Base-by-base conservation (phyloP, 37 sponge, comb jelly and placozoan species). In the Halisarca cf. caerulea region DNA sequence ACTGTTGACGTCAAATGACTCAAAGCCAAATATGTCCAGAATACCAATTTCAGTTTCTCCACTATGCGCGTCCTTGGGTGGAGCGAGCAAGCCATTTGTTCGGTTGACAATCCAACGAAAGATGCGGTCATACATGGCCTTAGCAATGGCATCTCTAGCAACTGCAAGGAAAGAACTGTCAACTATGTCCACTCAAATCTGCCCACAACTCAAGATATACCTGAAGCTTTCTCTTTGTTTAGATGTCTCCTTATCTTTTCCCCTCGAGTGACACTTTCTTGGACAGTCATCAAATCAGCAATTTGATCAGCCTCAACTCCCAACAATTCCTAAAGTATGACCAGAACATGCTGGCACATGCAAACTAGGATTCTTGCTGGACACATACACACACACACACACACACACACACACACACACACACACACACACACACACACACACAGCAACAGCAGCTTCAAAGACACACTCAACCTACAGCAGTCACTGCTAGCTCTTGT, bases 1-100 rank as follows among this genome's bases (percentile, higher is more conserved):
- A 45, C 85, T 84, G 88, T 94, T 94, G 53, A 36, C 27, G 4
- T 94, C 90, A 79, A 94, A 94, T 11, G 86, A 81, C 60, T 94
- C 95, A 89, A 94, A 94, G 2, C 95, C 95, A 89, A 94, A 94
- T 7, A 94, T 94, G 74, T 94, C 95, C 78, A 94, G 82, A 75
- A 94, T 94, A 4, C 95, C 92, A 71, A 94, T 94, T 62, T 94
- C 91, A 30, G 34, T 51, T 32, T 90, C 94, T 27, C 57, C 81
- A 2, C 36, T 79, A 36, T 68, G 64, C 3, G 73, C 61, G 2
- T 81, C 78, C 9, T 73, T 85, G 7, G 88, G 75, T 15, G 94
- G 94, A 2, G 94, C 94, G 33, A 94, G 70, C 1, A 94, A 80
- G 27, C 82, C 84, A 72, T 94, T 94, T 25, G 91, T 83, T 28